Base-by-base conservation (phyloP, 2,797 vertebrate genomes). In the Helostoma temminkii region DNA sequence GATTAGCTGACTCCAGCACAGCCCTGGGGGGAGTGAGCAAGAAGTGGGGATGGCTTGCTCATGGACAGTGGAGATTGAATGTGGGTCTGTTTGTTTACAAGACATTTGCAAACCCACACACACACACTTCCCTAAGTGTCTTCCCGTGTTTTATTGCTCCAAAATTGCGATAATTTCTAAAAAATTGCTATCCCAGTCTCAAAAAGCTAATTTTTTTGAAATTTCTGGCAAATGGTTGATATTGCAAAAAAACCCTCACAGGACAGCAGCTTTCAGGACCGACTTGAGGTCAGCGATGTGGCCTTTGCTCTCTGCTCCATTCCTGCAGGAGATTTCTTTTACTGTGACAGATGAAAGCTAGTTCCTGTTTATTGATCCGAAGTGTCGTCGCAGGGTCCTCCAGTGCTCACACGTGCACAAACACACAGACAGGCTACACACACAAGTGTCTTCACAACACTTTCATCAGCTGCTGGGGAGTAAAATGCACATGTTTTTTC, bases 341-440 rank as follows among this genome's bases (percentile, higher is more conserved):
- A 21, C 65, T 53, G 67, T 70, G 76, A 49, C 71, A 50, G 73
- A 78, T 84, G 83, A 91, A 85, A 90, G 82, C 80, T 11, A 43
- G 48, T 45, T 85, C 74, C 39, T 86, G 78, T 88, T 89, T 87
- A 89, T 90, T 77, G 90, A 92, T 89, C 82, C 48, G 46, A 52
- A 34, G 39, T n/a, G 57, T 24, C 59, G 70, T 55, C 30, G 24
- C 57, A 3, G 30, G 18, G 55, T 66, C 48, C 56, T 37, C 18
- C 32, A 46, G 37, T 16, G 30, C 46, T 37, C 21, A 22, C 19
- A 55, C 9, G 64, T 39, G 55, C 28, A 39, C 26, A 39, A 24
- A 62, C 21, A 37, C 9, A 47, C 3, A 16, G 1, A 36, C 14
- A 12, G 15, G 22, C n/a, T n/a, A 45, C 32, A 55, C 70, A 54